A percentile compares a stretch with the other conserved stretches of the same genome.
These are phyloP conservation scores for Catagonus wagneri DNA, from an alignment of 2,113 vertebrate species.

Conservation along the genomic window DNA sequence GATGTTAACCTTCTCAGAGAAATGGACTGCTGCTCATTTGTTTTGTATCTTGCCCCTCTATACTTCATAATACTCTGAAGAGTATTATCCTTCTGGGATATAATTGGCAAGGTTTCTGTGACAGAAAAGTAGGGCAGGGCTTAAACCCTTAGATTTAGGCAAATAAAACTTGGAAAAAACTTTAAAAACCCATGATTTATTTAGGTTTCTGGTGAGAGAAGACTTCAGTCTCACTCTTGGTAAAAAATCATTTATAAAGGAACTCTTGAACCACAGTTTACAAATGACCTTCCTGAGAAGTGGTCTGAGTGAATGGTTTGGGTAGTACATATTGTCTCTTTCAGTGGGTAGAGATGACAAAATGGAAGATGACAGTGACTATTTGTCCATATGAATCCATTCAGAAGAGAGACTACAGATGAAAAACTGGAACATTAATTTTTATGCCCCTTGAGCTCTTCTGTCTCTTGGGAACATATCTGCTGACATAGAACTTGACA, in stretches of 20 bases:
- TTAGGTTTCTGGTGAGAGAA: background rate
- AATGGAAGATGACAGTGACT: background rate
- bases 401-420: background rate
- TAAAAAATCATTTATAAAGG: constrained; percentile 16
- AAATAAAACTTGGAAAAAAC: background rate
- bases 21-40: background rate
- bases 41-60: background rate
- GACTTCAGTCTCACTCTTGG: background rate
- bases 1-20: background rate
- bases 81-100: background rate
- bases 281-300: background rate
- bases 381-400: background rate
- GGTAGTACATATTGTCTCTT: background rate
- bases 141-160: background rate
- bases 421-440: background rate
- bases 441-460: background rate
- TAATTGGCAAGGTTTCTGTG: background rate
- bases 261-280: background rate
- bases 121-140: background rate
- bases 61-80: background rate
- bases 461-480: background rate
- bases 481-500: background rate
- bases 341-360: background rate
- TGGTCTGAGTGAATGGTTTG: background rate
- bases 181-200: background rate